Evolutionary conservation across 2,888 invertebrate genomes (phyloP).

Genomic region (Phlogophora meticulosa): DNA sequence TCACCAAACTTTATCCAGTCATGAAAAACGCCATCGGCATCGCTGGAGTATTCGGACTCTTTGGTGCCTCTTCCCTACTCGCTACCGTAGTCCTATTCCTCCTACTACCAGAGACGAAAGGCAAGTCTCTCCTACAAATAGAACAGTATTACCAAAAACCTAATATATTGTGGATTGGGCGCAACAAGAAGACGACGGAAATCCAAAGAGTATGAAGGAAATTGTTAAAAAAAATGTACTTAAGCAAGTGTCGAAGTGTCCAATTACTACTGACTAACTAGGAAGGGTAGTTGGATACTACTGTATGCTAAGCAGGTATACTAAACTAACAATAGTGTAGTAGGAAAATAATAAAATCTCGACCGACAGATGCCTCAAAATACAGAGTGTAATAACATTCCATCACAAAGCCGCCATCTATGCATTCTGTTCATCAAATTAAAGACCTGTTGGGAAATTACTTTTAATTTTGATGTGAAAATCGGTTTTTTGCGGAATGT

Average conservation of each 20-base stretch:
- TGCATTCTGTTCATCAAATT: too few species aligned
- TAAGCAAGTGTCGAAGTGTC: slow-evolving; percentile 49
- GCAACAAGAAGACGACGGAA: slow-evolving; percentile 79
- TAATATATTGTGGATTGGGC: slow-evolving; percentile 92
- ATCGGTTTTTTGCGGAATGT: too few species aligned
- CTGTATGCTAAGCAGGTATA: slow-evolving; percentile 21
- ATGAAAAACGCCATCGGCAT: slow-evolving; percentile 92
- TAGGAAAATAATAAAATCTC: slow-evolving; percentile 39
- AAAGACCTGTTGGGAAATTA: too few species aligned
- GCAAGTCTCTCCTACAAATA: slow-evolving; percentile 93
- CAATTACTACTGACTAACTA: slow-evolving; percentile 5
- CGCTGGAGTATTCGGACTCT: slow-evolving; percentile 93
- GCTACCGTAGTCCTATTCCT: slow-evolving; percentile 93
- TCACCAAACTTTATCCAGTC: slow-evolving; percentile 93
- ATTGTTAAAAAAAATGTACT: slow-evolving; percentile 54
- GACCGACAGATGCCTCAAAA: slow-evolving; percentile 15
- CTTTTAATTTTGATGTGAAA: too few species aligned
- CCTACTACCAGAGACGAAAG: slow-evolving; percentile 94
- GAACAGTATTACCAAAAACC: slow-evolving; percentile 94
- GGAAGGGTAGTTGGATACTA: slow-evolving; percentile 20
- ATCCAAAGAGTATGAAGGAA: slow-evolving; percentile 77
- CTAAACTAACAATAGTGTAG: slow-evolving; percentile 28
- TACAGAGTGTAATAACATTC: background rate
- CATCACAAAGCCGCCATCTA: too few species aligned
- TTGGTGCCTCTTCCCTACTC: slow-evolving; percentile 92